These are phyloP conservation scores for Apis cerana DNA, from an alignment of 1,140 invertebrate species.

Conservation along the genomic window DNA sequence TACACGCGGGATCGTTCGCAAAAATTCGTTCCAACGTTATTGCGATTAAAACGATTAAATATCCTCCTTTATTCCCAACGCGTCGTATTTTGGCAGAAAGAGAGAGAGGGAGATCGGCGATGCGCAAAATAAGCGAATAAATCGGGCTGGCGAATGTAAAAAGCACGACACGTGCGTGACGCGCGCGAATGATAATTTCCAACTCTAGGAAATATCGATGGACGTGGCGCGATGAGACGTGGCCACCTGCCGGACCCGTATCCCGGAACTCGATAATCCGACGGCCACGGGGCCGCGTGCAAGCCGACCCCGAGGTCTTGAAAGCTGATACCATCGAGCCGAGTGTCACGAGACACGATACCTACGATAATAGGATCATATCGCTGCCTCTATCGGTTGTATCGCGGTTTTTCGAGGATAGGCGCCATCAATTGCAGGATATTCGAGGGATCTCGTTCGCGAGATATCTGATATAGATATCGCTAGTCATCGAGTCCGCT, in stretches of 20 bases:
- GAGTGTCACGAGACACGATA: conserved; percentile 10
- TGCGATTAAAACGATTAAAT: too few relatives aligned
- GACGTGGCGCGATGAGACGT: background rate
- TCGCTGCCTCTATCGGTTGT: background rate
- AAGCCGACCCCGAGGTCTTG: conserved; percentile 12
- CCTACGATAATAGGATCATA: background rate
- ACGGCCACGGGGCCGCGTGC: background rate
- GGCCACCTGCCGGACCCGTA: conserved; percentile 1
- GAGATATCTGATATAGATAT: background rate
- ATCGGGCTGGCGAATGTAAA: background rate
- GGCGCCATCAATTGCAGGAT: background rate
- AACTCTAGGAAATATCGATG: background rate
- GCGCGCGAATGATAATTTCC: background rate
- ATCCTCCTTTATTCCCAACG: too few relatives aligned
- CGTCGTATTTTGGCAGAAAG: too few relatives aligned
- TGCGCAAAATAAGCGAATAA: background rate
- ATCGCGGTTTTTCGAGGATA: background rate
- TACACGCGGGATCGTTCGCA: too few relatives aligned
- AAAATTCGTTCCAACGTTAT: too few relatives aligned
- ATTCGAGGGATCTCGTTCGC: too few relatives aligned
- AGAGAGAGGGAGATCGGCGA: too few relatives aligned
- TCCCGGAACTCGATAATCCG: background rate
- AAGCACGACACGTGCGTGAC: background rate
- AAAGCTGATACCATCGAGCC: conserved; percentile 9
- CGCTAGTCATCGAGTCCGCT: background rate